Percentiles rank a stretch among this genome's conserved stretches.
Evolutionary conservation across 2,797 vertebrate species (phyloP).

Genomic region (Enteromius fasciolatus): DNA sequence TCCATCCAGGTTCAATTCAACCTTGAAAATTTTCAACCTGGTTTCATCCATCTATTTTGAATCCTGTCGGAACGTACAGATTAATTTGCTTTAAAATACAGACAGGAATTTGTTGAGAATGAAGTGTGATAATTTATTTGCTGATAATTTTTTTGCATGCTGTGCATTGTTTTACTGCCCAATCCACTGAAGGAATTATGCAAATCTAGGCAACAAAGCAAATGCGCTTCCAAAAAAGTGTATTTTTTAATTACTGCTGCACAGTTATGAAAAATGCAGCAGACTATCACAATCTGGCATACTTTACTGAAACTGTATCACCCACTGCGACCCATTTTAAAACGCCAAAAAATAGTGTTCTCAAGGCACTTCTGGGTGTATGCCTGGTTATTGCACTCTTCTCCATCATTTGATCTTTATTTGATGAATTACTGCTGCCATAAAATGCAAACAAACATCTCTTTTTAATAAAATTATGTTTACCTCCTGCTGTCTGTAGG

Average conservation of each 20-base stretch:
- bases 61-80: conserved; percentile 4
- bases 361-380: background rate
- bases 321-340: background rate
- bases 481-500: conserved; percentile 17
- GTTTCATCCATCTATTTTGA: conserved; percentile 32
- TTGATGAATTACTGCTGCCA: background rate
- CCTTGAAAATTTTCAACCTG: conserved; percentile 3
- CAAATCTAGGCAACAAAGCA: conserved; percentile 2
- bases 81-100: conserved; percentile 6
- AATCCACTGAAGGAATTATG: conserved; percentile 28
- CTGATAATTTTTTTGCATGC: conserved; percentile 26
- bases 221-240: background rate
- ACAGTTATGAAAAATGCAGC: background rate
- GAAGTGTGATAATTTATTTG: background rate
- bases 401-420: conserved; percentile 4
- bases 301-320: background rate
- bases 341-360: background rate
- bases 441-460: conserved; percentile 8
- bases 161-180: conserved; percentile 4
- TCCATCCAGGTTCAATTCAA: conserved; percentile 31
- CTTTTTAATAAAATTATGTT: conserved; percentile 20
- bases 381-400: conserved; percentile 5
- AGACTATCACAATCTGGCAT: conserved; percentile 2
- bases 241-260: background rate
- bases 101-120: background rate